Evolutionary conservation across 1,140 invertebrate species (phyloP).

Genomic region (Stenopsyche tienmushanensis): DNA sequence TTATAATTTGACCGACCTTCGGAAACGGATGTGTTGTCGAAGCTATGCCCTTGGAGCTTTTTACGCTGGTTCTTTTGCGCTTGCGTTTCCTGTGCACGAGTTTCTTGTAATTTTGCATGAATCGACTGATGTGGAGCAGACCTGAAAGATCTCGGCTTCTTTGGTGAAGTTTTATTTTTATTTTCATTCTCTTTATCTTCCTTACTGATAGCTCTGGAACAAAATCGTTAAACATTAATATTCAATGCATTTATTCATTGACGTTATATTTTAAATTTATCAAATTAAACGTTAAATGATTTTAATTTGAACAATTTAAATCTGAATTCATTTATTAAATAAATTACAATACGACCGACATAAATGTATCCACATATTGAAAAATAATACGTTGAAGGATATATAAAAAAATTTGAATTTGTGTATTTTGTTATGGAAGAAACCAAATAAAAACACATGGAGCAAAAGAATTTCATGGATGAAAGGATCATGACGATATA

Average conservation of each 20-base stretch:
- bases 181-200: slow-evolving; percentile 86
- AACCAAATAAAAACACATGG: not conserved
- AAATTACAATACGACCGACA: too few relatives aligned
- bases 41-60: slow-evolving; percentile 55
- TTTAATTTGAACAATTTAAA: too few relatives aligned
- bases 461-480: not conserved
- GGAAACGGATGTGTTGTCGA: slow-evolving; percentile 49
- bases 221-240: not conserved
- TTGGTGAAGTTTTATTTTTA: slow-evolving; percentile 62
- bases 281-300: too few relatives aligned
- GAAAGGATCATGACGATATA: too few relatives aligned
- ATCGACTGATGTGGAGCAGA: slow-evolving; percentile 56
- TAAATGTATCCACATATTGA: too few relatives aligned
- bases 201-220: slow-evolving; percentile 71
- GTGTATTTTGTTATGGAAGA: too few relatives aligned
- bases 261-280: too few relatives aligned
- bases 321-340: too few relatives aligned
- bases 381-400: too few relatives aligned
- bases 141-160: slow-evolving; percentile 59
- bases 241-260: too few relatives aligned
- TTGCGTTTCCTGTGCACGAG: slow-evolving; percentile 52
- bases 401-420: too few relatives aligned
- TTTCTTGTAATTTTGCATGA: slow-evolving; percentile 55
- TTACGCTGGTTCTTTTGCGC: slow-evolving; percentile 54
- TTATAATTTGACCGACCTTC: too few relatives aligned